Evolutionary conservation across 2,113 vertebrate genomes (phyloP).

Genomic region (Myiozetetes cayanensis): DNA sequence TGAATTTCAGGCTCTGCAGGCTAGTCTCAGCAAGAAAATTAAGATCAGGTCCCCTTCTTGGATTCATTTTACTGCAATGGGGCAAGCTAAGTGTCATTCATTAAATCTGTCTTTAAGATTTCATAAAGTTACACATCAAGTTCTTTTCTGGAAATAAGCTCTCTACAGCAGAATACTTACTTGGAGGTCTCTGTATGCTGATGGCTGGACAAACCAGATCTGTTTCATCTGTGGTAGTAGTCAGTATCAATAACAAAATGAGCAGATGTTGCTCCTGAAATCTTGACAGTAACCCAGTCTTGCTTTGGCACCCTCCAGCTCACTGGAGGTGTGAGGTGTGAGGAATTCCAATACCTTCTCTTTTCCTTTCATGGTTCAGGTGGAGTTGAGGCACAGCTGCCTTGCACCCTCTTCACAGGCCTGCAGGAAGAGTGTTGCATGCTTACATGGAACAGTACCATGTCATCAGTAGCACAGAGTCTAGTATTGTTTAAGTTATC

Average conservation of each 20-base stretch:
- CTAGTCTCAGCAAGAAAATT: conserved; percentile 49
- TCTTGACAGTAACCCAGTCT: not conserved
- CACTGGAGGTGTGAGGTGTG: no score
- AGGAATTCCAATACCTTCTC: not conserved
- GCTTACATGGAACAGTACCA: not conserved
- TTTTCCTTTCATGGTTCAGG: not conserved
- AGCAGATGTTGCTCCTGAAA: not conserved
- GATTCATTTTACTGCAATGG: conserved; percentile 28
- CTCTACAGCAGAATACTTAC: not conserved
- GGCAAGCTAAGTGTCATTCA: conserved; percentile 2
- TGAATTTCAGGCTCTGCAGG: conserved; percentile 8
- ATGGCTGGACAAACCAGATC: not conserved
- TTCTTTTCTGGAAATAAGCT: not conserved
- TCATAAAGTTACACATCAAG: not conserved
- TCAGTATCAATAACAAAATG: not conserved
- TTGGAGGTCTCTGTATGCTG: not conserved
- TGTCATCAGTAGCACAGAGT: not conserved
- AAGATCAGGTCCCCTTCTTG: conserved; percentile 24
- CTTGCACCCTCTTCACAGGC: not conserved
- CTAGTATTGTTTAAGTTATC: not conserved
- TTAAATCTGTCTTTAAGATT: conserved; percentile 14
- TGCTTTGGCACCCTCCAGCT: not conserved
- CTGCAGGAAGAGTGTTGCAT: not conserved
- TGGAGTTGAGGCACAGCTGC: not conserved
- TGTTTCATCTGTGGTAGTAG: not conserved